Percentiles rank a stretch among this genome's conserved stretches.
phyloP scores from a whole-genome alignment of 1,140 invertebrate species.

The Alviniconcha marisindica region DNA sequence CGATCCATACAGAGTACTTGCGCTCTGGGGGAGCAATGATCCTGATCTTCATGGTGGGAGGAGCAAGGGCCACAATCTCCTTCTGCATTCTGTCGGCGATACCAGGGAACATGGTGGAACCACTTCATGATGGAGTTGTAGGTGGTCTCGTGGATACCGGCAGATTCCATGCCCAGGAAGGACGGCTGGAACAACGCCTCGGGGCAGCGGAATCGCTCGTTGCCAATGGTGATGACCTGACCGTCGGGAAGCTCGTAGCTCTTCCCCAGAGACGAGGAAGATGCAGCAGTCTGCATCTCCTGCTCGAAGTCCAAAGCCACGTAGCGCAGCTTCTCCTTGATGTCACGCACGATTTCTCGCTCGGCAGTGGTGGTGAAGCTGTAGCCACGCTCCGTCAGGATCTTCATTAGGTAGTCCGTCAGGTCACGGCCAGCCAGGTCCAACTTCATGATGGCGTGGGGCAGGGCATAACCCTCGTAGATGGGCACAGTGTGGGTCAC shows the following conservation, averaged over 20 bases:
- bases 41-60: slow-evolving; percentile 73
- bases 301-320: slow-evolving; percentile 93
- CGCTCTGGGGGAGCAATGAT: slow-evolving; percentile 75
- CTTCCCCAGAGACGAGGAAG: slow-evolving; percentile 62
- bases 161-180: slow-evolving; percentile 69
- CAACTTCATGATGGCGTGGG: slow-evolving; percentile 88
- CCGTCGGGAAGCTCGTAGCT: slow-evolving; percentile 51
- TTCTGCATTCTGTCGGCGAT: slow-evolving; percentile 76
- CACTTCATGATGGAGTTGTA: slow-evolving; percentile 89
- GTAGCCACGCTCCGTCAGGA: slow-evolving; percentile 95
- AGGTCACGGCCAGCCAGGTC: slow-evolving; percentile 95
- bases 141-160: slow-evolving; percentile 77
- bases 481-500: slow-evolving; percentile 93
- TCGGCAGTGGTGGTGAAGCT: slow-evolving; percentile 90
- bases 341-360: slow-evolving; percentile 79
- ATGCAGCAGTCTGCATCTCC: slow-evolving; percentile 94
- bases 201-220: slow-evolving; percentile 79
- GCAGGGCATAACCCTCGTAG: slow-evolving; percentile 89
- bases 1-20: slow-evolving; percentile 70
- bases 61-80: slow-evolving; percentile 76
- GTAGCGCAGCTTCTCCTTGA: slow-evolving; percentile 93
- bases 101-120: slow-evolving; percentile 85
- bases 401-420: slow-evolving; percentile 97
- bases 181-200: slow-evolving; percentile 84
- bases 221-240: slow-evolving; percentile 84